Evolutionary conservation across 2,797 vertebrate genomes (phyloP).

Genomic region (Parotocinclus haroldoi): DNA sequence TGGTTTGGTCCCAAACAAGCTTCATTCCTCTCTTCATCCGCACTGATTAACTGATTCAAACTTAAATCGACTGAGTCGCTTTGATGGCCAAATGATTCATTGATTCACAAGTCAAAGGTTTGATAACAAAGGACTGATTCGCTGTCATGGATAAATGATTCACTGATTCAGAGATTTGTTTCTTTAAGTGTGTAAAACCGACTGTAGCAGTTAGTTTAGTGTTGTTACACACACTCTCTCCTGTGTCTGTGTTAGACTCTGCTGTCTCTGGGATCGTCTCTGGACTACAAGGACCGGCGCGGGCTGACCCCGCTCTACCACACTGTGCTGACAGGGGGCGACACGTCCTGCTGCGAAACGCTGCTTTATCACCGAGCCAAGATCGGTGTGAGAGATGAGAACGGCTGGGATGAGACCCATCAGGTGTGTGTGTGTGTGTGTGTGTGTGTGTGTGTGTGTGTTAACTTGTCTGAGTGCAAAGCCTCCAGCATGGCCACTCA

Average conservation of each 20-base stretch:
- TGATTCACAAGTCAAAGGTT: too few species aligned
- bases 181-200: too few species aligned
- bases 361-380: conserved; percentile 83
- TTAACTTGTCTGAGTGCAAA: conserved; percentile 2
- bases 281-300: conserved; percentile 90
- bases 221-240: not conserved
- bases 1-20: too few species aligned
- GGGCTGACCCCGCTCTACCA: conserved; percentile 92
- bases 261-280: conserved; percentile 85
- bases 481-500: not conserved
- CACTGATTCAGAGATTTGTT: too few species aligned
- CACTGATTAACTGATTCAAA: too few species aligned
- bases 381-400: conserved; percentile 86
- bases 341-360: conserved; percentile 91
- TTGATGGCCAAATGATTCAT: too few species aligned
- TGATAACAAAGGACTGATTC: too few species aligned
- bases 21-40: too few species aligned
- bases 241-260: conserved; percentile 60
- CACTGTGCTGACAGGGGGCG: conserved; percentile 90
- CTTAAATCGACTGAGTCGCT: too few species aligned
- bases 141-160: too few species aligned
- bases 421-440: conserved; percentile 73
- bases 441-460: conserved; percentile 29
- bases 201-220: too few species aligned
- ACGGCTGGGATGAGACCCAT: conserved; percentile 94